A percentile compares a stretch with the other conserved stretches of the same genome.
These are phyloP conservation scores for Fregata magnificens DNA, from an alignment of 2,113 vertebrate genomes.

Conservation along the genomic window DNA sequence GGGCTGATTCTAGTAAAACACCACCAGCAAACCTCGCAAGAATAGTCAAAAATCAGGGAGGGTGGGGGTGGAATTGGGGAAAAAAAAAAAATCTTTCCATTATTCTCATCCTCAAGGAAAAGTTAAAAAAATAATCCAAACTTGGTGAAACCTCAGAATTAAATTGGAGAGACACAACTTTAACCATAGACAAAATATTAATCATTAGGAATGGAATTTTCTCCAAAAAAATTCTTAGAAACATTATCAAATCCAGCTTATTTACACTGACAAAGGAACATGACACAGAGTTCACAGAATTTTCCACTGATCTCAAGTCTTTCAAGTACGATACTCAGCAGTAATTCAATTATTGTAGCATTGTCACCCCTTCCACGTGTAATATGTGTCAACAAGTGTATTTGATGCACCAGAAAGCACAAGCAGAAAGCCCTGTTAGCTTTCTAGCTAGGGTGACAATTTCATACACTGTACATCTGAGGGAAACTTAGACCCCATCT, in stretches of 20 bases:
- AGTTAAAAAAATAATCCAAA: not conserved
- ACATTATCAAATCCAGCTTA: not conserved
- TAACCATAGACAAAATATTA: not conserved
- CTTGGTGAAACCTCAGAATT: not conserved
- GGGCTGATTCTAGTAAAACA: not conserved
- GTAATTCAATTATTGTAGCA: not conserved
- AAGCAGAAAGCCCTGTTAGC: not conserved
- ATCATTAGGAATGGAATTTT: not conserved
- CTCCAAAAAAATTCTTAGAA: not conserved
- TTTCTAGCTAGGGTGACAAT: not conserved
- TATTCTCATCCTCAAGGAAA: not conserved
- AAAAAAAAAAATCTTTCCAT: not conserved
- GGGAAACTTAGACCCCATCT: not conserved
- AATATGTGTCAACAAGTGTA: not conserved
- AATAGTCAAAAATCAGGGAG: not conserved
- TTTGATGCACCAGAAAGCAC: not conserved
- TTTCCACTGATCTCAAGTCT: not conserved
- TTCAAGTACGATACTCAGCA: not conserved
- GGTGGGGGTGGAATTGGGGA: no score
- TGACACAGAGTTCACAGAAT: not conserved
- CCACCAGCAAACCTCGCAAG: not conserved
- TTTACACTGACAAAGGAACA: not conserved
- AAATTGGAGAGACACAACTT: not conserved
- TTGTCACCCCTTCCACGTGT: not conserved
- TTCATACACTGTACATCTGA: not conserved